Conservation (phyloP, 2,797 vertebrate genomes). For the Anisognathus igniventris region DNA sequence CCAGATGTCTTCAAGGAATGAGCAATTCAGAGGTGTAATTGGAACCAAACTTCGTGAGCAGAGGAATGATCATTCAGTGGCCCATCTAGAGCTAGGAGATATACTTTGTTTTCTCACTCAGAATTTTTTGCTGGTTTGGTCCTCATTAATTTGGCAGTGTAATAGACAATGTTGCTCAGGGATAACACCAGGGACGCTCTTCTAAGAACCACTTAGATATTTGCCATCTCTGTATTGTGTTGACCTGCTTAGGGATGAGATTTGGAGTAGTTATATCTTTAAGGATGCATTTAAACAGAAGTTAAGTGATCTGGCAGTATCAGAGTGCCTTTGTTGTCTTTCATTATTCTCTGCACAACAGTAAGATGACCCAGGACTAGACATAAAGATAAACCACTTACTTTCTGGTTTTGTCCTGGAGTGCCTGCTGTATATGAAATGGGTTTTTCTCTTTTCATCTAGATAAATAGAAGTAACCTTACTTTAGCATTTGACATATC, state of each 20-base stretch:
- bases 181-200: neutral
- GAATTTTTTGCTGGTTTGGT: neutral
- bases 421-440: neutral
- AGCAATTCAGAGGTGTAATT: conserved; percentile 25
- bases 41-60: neutral
- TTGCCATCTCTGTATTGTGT: neutral
- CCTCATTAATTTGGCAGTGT: neutral
- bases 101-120: neutral
- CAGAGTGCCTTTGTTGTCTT: neutral
- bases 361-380: neutral
- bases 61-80: neutral
- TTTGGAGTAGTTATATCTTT: neutral
- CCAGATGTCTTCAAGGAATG: conserved; percentile 31
- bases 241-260: neutral
- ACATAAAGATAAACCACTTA: neutral
- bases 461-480: neutral
- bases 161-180: neutral
- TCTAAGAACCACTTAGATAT: neutral
- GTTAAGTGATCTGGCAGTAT: neutral
- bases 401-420: neutral
- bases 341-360: neutral
- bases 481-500: neutral
- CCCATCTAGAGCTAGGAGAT: neutral
- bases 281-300: neutral
- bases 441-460: neutral